These are phyloP conservation scores for Holothuria glaberrima DNA, from an alignment of 35 echinoderm and acorn worm genomes.

Conservation along the genomic window DNA sequence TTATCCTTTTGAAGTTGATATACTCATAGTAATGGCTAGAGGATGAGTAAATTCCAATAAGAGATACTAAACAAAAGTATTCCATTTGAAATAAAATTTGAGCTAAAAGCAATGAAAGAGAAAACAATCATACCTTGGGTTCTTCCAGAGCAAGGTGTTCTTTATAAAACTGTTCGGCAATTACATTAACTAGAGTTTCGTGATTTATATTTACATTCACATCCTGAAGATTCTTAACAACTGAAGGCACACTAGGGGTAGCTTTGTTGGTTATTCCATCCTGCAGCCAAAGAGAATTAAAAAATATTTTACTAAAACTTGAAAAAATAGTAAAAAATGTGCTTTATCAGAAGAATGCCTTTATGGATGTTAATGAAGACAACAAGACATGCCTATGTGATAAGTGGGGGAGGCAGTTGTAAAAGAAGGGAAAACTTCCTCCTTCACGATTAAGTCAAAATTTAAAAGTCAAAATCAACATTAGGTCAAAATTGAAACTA, in stretches of 20 bases:
- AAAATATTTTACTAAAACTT: background rate
- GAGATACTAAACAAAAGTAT: background rate
- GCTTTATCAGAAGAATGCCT: too few relatives aligned
- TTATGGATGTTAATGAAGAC: too few relatives aligned
- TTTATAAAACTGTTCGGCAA: constrained; percentile 77
- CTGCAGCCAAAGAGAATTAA: constrained; percentile 35
- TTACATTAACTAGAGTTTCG: constrained; percentile 35
- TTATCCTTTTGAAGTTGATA: too few relatives aligned
- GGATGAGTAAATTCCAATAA: too few relatives aligned
- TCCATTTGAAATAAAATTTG: background rate
- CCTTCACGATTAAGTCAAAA: background rate
- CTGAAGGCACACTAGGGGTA: constrained; percentile 76
- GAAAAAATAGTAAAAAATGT: too few relatives aligned
- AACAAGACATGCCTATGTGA: too few relatives aligned
- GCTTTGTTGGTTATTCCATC: constrained; percentile 78
- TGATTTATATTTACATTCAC: constrained; percentile 71
- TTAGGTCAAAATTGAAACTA: too few relatives aligned
- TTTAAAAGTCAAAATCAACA: too few relatives aligned
- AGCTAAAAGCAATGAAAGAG: background rate
- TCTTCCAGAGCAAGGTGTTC: constrained; percentile 54
- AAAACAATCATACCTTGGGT: constrained; percentile 51
- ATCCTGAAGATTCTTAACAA: constrained; percentile 80
- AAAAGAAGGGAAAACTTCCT: background rate
- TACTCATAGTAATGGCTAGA: too few relatives aligned
- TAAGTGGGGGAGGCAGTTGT: background rate